Conservation (phyloP, 1,140 invertebrate species). For the Drosophila dunni region DNA sequence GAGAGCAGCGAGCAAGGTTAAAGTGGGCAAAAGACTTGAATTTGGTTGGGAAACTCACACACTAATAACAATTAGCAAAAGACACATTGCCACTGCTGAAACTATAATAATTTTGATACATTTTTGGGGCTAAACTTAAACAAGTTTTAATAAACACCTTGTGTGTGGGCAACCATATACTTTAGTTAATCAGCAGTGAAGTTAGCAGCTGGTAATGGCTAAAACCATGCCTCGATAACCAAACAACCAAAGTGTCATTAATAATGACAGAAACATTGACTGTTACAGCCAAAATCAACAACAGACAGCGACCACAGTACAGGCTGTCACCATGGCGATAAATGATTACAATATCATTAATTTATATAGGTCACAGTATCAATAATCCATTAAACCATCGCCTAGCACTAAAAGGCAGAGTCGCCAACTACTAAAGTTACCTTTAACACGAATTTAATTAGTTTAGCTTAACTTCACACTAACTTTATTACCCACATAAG, state of each 20-base stretch:
- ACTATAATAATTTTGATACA: neutral
- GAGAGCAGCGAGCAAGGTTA: slow-evolving; percentile 8
- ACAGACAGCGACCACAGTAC: slow-evolving; percentile 14
- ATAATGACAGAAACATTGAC: slow-evolving; percentile 33
- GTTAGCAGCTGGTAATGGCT: slow-evolving; percentile 2
- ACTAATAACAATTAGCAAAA: slow-evolving; percentile 8
- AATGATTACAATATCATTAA: slow-evolving; percentile 72
- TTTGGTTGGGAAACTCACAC: slow-evolving; percentile 11
- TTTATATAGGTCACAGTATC: slow-evolving; percentile 56
- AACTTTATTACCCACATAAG: neutral
- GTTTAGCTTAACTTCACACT: no score
- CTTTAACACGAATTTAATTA: neutral
- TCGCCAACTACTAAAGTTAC: neutral
- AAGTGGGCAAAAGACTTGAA: slow-evolving; percentile 12
- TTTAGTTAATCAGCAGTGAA: slow-evolving; percentile 8
- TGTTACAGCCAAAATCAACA: slow-evolving; percentile 18
- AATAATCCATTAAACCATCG: slow-evolving; percentile 20
- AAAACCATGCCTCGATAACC: neutral
- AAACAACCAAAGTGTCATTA: slow-evolving; percentile 25
- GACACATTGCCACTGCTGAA: neutral
- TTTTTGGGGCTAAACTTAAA: neutral
- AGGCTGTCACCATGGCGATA: slow-evolving; percentile 68
- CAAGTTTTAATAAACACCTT: slow-evolving; percentile 18
- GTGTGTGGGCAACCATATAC: neutral
- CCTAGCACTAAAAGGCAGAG: neutral